A percentile compares a stretch with the other conserved stretches of the same genome.
Conservation (phyloP, 2,113 vertebrate genomes). For the Parotia lawesii region DNA sequence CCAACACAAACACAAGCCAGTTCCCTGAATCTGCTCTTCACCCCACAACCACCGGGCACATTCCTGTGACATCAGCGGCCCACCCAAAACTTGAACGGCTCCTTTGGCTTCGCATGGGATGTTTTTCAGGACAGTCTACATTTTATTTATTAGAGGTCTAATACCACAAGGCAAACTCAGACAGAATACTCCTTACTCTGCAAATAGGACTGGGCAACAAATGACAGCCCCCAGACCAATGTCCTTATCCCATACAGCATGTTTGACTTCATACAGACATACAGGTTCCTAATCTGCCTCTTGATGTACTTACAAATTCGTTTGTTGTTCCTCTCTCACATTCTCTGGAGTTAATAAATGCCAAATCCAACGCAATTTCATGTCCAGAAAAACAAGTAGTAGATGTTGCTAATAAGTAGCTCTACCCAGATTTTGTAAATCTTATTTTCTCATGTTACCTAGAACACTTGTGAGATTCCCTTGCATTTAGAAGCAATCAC, state of each 20-base stretch:
- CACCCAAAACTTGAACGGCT: conserved; percentile 3
- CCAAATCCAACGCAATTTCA: neutral
- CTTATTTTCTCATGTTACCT: neutral
- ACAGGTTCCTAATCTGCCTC: neutral
- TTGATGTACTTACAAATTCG: neutral
- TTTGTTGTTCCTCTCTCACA: neutral
- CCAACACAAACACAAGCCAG: conserved; percentile 3
- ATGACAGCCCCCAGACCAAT: neutral
- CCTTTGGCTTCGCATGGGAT: neutral
- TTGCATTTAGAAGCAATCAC: neutral
- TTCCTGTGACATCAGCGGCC: conserved; percentile 27
- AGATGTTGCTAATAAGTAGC: neutral
- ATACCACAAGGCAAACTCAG: neutral
- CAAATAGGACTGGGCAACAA: neutral
- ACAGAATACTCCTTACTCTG: neutral
- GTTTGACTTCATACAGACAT: neutral
- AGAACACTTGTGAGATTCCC: neutral
- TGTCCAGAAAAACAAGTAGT: neutral
- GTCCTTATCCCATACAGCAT: neutral
- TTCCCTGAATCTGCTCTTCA: neutral
- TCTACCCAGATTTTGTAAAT: neutral
- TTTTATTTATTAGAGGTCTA: neutral
- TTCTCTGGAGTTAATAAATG: neutral
- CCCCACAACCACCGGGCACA: neutral
- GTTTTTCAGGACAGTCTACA: neutral